These are phyloP conservation scores for Potorous gilbertii DNA, from an alignment of 2,797 vertebrate species.

Conservation along the genomic window DNA sequence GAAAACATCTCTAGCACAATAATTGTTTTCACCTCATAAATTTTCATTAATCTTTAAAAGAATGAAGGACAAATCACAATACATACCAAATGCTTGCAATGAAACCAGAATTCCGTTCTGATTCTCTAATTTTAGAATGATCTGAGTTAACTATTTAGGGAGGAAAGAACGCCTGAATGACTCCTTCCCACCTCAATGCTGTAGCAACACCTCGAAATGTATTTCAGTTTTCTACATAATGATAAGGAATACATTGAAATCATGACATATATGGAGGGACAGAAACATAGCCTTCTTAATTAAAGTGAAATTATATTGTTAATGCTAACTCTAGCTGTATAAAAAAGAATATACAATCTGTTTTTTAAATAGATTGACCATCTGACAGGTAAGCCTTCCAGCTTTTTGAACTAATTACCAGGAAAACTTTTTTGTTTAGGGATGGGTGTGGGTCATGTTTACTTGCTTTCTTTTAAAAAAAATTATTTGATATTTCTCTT, in stretches of 20 bases:
- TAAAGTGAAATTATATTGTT: slow-evolving; percentile 58
- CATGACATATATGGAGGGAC: slow-evolving; percentile 49
- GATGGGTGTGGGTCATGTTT: neutral
- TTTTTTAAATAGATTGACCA: slow-evolving; percentile 50
- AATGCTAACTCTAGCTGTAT: slow-evolving; percentile 31
- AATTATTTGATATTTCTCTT: neutral
- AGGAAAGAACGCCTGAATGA: neutral
- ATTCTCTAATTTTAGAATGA: neutral
- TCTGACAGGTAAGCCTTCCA: slow-evolving; percentile 52
- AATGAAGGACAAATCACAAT: neutral
- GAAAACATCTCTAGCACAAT: neutral
- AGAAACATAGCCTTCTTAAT: slow-evolving; percentile 46
- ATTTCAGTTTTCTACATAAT: slow-evolving; percentile 70
- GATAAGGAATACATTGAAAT: slow-evolving; percentile 43
- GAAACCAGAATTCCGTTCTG: neutral
- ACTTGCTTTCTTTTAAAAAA: too few species aligned
- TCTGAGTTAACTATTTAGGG: neutral
- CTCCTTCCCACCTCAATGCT: slow-evolving; percentile 36
- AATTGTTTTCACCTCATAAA: slow-evolving; percentile 47
- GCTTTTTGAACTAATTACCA: slow-evolving; percentile 2
- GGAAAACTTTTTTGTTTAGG: neutral
- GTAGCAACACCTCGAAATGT: neutral
- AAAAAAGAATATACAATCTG: slow-evolving; percentile 49
- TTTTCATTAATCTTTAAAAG: slow-evolving; percentile 58
- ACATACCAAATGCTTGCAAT: neutral